phyloP scores from a whole-genome alignment of 2,113 vertebrate genomes.

The Clarias gariepinus region DNA sequence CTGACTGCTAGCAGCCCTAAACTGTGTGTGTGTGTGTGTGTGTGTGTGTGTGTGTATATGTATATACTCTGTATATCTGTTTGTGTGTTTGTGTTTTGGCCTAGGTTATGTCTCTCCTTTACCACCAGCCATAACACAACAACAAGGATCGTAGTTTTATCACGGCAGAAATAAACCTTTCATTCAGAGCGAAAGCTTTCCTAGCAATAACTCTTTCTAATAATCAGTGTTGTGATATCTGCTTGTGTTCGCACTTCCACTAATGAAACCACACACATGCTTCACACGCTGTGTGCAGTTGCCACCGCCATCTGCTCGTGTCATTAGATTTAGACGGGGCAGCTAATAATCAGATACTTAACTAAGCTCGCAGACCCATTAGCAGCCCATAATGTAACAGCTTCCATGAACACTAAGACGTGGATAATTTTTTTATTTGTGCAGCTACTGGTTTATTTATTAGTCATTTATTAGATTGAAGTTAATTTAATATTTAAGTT shows the following conservation, averaged over 20 bases:
- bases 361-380: not conserved
- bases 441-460: not conserved
- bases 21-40: slow-evolving; percentile 7
- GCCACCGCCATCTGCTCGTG: slow-evolving; percentile 17
- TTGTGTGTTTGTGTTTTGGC: not conserved
- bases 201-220: not conserved
- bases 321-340: not conserved
- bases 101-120: not conserved
- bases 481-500: not conserved
- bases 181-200: not conserved
- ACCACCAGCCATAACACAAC: slow-evolving; percentile 1
- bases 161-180: not conserved
- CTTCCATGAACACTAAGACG: not conserved
- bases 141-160: not conserved
- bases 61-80: not conserved
- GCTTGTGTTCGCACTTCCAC: not conserved
- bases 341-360: not conserved
- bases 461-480: not conserved
- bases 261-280: not conserved
- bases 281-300: slow-evolving; percentile 19
- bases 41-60: slow-evolving; percentile 17
- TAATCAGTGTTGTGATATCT: not conserved
- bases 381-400: too few species aligned
- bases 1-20: slow-evolving; percentile 45
- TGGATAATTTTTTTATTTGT: not conserved